Evolutionary conservation across 35 echinoderm and acorn worm species (phyloP).

Genomic region (Amphiura filiformis): DNA sequence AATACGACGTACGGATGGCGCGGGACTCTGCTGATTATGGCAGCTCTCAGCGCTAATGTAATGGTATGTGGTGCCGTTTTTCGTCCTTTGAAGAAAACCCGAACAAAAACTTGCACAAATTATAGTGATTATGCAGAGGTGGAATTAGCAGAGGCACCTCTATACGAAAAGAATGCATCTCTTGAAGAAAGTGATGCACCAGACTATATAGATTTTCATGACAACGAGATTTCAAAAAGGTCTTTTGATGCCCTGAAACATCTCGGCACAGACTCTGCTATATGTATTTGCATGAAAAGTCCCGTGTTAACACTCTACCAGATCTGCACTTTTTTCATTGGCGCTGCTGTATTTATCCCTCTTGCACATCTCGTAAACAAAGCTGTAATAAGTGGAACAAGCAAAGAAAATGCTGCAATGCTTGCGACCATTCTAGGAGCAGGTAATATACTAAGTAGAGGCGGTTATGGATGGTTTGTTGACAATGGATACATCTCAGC

Average conservation of each 20-base stretch:
- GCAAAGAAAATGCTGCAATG: neutral
- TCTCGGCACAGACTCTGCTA: too few relatives aligned
- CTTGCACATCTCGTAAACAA: neutral
- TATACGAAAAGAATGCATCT: too few relatives aligned
- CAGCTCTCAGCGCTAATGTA: neutral
- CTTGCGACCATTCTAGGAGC: neutral
- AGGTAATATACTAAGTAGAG: neutral
- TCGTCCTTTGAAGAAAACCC: neutral
- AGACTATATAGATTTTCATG: too few relatives aligned
- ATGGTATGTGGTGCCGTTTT: neutral
- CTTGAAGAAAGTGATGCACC: too few relatives aligned
- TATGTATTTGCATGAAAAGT: too few relatives aligned
- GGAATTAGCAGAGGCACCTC: too few relatives aligned
- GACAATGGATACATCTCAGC: neutral
- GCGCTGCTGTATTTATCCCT: neutral
- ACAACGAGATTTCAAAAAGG: too few relatives aligned
- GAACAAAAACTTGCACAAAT: too few relatives aligned
- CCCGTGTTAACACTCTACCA: too few relatives aligned
- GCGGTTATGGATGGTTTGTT: neutral
- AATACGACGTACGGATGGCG: neutral
- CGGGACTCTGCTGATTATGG: neutral
- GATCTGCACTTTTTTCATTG: neutral
- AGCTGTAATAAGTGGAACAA: neutral
- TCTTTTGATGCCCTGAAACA: too few relatives aligned
- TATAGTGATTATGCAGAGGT: too few relatives aligned